Base-by-base conservation (phyloP, 2,888 invertebrate species). In the Athalia cordata region DNA sequence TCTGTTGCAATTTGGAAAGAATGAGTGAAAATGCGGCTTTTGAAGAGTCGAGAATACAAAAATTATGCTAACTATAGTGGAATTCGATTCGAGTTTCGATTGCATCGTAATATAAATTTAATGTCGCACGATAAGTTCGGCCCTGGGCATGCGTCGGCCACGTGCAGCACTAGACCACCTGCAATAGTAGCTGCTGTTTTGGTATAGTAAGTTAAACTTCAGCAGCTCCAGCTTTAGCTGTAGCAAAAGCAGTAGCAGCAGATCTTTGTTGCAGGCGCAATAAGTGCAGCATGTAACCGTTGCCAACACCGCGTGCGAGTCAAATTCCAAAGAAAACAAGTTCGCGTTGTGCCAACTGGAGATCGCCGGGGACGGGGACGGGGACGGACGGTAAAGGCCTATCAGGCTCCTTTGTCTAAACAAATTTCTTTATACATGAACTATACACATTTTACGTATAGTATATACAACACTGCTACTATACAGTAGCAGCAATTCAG, bases 281-380 rank as follows among this genome's bases (percentile, higher is more conserved):
- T 67, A 76, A 72, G 78, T 70, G 66, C 29, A 29, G 29, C 29
- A 29, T 77, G 64, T 45, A 29, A 74, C 67, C 13, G 65, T 66
- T 61, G 72, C 79, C 70, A 64, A 76, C 81, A 66, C 78, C 77
- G 7, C 77, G 59, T 75, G 77, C 68, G 77, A 76, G 80, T 82
- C 81, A 74, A 62, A 80, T 82, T 82, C 80, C 83, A 83, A 83
- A 81, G 83, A 83, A 81, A 83, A 83, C 83, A 75, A 81, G 81
- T 62, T 49, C 75, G 75, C 78, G 70, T 7, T 49, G 81, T 83
- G 83, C 82, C 83, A 83, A 82, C 79, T 78, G 79, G 67, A 79
- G 80, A 77, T 74, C 50, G 77, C 47, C 64, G 62, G n/a, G n/a
- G n/a, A n/a, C 29, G 29, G 29, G 29, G 29, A 29, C 29, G 29